phyloP scores from a whole-genome alignment of 2,113 vertebrate species.

The Panthera tigris region DNA sequence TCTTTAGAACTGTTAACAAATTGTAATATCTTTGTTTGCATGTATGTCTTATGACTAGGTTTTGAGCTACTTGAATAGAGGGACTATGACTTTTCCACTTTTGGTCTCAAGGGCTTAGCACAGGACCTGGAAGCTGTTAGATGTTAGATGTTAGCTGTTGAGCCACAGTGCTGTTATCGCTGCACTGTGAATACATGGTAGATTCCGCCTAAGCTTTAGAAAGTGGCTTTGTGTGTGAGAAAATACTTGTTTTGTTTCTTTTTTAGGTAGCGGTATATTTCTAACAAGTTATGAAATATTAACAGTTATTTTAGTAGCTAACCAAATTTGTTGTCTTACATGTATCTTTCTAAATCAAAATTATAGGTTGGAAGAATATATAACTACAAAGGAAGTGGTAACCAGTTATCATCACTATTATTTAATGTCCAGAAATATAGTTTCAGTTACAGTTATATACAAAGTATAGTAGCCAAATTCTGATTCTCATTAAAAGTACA shows the following conservation, averaged over 20 bases:
- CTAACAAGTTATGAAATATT: neutral
- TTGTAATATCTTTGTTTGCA: neutral
- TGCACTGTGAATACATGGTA: neutral
- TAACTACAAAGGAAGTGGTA: neutral
- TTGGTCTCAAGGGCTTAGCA: neutral
- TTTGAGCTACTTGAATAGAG: neutral
- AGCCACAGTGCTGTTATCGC: too few relatives aligned
- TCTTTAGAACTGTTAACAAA: neutral
- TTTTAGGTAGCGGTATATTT: neutral
- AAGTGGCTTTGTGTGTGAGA: neutral
- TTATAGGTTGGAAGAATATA: neutral
- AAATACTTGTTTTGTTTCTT: conserved; percentile 17
- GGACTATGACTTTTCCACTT: neutral
- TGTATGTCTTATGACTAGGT: neutral
- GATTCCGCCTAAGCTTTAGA: neutral
- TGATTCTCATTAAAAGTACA: neutral
- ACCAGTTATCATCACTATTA: neutral
- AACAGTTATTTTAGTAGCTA: neutral
- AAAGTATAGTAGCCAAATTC: neutral
- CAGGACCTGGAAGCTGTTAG: neutral
- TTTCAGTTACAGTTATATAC: neutral
- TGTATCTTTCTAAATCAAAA: conserved; percentile 34
- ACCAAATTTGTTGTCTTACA: neutral
- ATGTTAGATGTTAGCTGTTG: neutral
- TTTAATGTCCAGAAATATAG: neutral